Evolutionary conservation across 2,113 vertebrate species (phyloP), one percentile per base, ranked within the genome.

Genomic region (Romanogobio albipinnatus): DNA sequence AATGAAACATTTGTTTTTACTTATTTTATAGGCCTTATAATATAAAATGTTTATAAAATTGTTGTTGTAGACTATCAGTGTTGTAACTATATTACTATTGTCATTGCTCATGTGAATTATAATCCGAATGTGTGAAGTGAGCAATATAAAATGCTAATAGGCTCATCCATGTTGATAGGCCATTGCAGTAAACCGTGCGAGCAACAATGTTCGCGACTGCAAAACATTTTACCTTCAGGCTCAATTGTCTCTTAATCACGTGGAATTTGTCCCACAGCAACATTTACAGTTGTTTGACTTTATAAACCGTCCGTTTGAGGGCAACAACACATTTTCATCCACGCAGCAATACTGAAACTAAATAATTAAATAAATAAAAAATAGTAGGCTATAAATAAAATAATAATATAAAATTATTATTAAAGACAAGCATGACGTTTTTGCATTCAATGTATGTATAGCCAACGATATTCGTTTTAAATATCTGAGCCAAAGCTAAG

Each of bases 111-210:
- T 29, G 45, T 29, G 47, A 51, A 81, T 19, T 61, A 33, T 26
- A 45, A 78, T 78, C 36, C 24, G 10, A 66, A 29, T 64, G 7
- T 24, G 77, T 73, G 11, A 73, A 73, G n/a, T 24, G 43, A 47
- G 43, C 70, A 47, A 47, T 1, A 78, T 61, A 24, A 24, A 39
- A 78, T 78, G 76, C 76, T 61, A 78, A 78, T 78, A 78, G 77
- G 39, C 43, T 26, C 24, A 62, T 64, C n/a, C 43, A 47, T 64
- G 39, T 24, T 19, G 43, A 64, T 49, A 78, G 29, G 39, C 33
- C 53, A 78, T 64, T 45, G 13, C 19, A 62, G 36, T 39, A 39
- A 36, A 19, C 33, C 17, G 4, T 39, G 5, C 10, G 14, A 53
- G 47, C 47, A 76, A 53, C 7, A 10, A 19, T 59, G 76, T 13